Base-by-base conservation (phyloP, 2,113 vertebrate species). In the Mungos mungo region DNA sequence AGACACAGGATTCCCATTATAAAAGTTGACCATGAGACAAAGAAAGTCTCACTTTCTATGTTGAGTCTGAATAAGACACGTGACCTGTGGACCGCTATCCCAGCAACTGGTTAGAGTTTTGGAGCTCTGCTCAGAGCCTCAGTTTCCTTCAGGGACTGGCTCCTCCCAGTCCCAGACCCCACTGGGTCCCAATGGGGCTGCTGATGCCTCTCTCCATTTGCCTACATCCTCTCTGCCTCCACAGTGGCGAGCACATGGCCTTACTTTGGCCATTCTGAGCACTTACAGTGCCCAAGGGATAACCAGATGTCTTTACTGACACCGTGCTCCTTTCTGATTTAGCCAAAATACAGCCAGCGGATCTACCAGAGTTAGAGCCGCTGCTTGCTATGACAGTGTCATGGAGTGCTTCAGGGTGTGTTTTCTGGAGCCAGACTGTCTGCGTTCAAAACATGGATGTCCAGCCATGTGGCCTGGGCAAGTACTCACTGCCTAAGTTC, bases 1-100 rank as follows among this genome's bases (percentile, higher is more conserved):
- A 91, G 86, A 80, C 1, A 88, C 47, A 80, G 1, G 86, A 95
- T 68, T 65, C 80, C 45, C 29, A 95, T 76, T 87, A n/a, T 15
- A 65, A 86, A 79, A 79, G 35, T 2, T 94, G 85, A 95, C 71
- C 47, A 7, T 0, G 9, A 19, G 13, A 86, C 38, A 88, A 63
- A 93, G 85, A 77, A 47, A 83, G 57, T 63, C 74, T 76, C 25
- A 79, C 41, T 81, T 89, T 45, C n/a, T 54, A 65, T 0, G 18
- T 57, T 68, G 57, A 60, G 45, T 80, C 72, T 83, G 77, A 93
- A 21, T 41, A 23, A 85, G 63, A 38, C 12, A 9, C 19, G 4
- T 5, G 33, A 57, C 7, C 18, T 25, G 12, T 25, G 31, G 35
- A 95, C 38, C 86, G 47, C 21, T 21, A 29, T 50, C 31, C 74